A percentile compares a stretch with the other conserved stretches of the same genome.
Conservation (phyloP, 2,888 invertebrate species). For the Clistopyga incitator region DNA sequence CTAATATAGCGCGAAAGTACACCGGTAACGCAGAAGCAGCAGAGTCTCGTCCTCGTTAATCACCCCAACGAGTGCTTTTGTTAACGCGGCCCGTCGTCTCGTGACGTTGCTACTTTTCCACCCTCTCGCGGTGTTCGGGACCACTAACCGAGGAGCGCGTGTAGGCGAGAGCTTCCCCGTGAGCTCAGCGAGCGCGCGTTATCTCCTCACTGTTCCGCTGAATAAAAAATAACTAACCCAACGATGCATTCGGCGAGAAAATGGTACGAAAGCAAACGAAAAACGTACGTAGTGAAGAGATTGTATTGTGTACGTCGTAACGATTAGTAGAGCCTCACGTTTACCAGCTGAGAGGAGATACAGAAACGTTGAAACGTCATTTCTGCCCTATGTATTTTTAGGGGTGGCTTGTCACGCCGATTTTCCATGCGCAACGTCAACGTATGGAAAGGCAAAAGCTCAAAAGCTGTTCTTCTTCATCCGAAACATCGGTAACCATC, state of each 20-base stretch:
- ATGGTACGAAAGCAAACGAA: not conserved
- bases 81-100: constrained; percentile 74
- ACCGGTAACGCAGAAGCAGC: constrained; percentile 15
- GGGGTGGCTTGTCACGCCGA: not conserved
- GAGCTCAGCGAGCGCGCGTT: constrained; percentile 10
- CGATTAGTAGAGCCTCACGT: not conserved
- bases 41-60: constrained; percentile 79
- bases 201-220: constrained; percentile 42
- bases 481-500: no score
- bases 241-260: constrained; percentile 1
- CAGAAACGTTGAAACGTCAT: not conserved
- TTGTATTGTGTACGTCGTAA: not conserved
- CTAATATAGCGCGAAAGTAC: not conserved
- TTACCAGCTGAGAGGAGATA: not conserved
- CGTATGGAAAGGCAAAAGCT: not conserved
- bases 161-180: constrained; percentile 1
- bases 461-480: not conserved
- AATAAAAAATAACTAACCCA: constrained; percentile 19
- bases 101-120: constrained; percentile 66
- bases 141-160: constrained; percentile 1
- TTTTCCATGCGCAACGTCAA: not conserved
- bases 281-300: not conserved
- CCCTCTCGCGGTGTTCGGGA: constrained; percentile 24
- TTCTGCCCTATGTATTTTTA: not conserved
- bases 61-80: constrained; percentile 83